A percentile compares a stretch with the other conserved stretches of the same genome.
phyloP scores from a whole-genome alignment of 2,113 vertebrate species.

The Dolichotis patagonum region DNA sequence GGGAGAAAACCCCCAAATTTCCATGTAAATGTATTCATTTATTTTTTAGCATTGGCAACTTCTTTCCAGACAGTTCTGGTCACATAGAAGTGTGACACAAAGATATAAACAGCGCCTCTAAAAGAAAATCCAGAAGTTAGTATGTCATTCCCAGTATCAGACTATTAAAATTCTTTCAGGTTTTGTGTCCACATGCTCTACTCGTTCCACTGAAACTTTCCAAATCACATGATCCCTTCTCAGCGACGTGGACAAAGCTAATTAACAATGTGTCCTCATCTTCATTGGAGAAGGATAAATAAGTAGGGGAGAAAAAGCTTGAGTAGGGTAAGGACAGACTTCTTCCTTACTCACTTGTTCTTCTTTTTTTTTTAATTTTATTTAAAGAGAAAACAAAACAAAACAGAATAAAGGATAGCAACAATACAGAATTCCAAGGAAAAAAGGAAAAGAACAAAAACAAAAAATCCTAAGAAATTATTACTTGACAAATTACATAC shows the following conservation, averaged over 20 bases:
- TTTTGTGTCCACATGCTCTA: not conserved
- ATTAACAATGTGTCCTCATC: not conserved
- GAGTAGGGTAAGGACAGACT: not conserved
- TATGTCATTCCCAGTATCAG: not conserved
- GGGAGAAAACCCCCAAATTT: not conserved
- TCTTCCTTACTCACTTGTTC: not conserved
- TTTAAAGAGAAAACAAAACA: no score
- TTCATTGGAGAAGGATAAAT: not conserved
- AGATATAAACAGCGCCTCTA: not conserved
- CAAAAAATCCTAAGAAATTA: no score
- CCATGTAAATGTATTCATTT: not conserved
- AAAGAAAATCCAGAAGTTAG: conserved; percentile 2
- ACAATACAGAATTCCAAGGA: no score
- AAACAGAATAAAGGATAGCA: no score
- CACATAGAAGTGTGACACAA: not conserved
- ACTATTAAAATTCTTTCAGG: not conserved
- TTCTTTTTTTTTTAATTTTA: no score
- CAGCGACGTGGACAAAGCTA: not conserved
- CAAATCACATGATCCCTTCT: not conserved
- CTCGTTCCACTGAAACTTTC: not conserved
- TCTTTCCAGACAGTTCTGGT: not conserved
- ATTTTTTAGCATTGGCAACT: not conserved
- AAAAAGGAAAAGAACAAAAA: no score
- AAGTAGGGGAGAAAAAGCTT: not conserved
- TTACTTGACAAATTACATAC: no score